A percentile compares a stretch with the other conserved stretches of the same genome.
Conservation (phyloP, 2,797 vertebrate species). For the Myripristis jacobus region DNA sequence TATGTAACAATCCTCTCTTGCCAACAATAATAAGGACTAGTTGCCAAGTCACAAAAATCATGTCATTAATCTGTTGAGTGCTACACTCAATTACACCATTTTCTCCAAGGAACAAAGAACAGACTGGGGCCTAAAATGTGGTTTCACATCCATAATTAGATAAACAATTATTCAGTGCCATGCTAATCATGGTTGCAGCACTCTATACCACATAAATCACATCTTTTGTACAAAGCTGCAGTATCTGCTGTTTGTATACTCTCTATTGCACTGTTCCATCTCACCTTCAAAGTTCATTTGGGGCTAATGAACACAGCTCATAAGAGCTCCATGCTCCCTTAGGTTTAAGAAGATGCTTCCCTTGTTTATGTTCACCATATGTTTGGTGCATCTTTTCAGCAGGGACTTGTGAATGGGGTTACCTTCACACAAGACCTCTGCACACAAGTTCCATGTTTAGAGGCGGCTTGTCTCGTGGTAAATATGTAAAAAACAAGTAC, state of each 20-base stretch:
- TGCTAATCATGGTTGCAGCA: slow-evolving; percentile 36
- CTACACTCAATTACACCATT: slow-evolving; percentile 76
- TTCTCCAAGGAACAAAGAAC: slow-evolving; percentile 67
- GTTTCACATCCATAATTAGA: slow-evolving; percentile 69
- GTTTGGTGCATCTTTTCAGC: slow-evolving; percentile 47
- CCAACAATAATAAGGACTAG: slow-evolving; percentile 71
- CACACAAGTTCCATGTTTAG: slow-evolving; percentile 21
- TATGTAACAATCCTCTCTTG: slow-evolving; percentile 48
- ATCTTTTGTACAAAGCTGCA: slow-evolving; percentile 10
- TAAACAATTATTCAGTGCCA: slow-evolving; percentile 69
- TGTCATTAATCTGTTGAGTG: slow-evolving; percentile 75
- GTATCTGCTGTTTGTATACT: slow-evolving; percentile 6
- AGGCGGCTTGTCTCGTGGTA: slow-evolving; percentile 4
- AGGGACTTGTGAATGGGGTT: slow-evolving; percentile 56
- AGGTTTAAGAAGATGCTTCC: slow-evolving; percentile 56
- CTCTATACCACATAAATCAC: slow-evolving; percentile 31
- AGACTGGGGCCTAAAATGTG: slow-evolving; percentile 67
- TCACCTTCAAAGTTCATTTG: slow-evolving; percentile 72
- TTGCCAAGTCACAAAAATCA: slow-evolving; percentile 69
- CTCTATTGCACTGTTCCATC: slow-evolving; percentile 25
- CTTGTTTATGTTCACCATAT: slow-evolving; percentile 75
- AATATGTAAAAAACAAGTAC: not conserved
- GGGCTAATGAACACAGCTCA: slow-evolving; percentile 72
- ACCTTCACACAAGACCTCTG: slow-evolving; percentile 55
- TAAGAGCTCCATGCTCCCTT: slow-evolving; percentile 56